These are phyloP conservation scores for Drosophila sucinea DNA, from an alignment of 1,140 invertebrate species.

Conservation along the genomic window DNA sequence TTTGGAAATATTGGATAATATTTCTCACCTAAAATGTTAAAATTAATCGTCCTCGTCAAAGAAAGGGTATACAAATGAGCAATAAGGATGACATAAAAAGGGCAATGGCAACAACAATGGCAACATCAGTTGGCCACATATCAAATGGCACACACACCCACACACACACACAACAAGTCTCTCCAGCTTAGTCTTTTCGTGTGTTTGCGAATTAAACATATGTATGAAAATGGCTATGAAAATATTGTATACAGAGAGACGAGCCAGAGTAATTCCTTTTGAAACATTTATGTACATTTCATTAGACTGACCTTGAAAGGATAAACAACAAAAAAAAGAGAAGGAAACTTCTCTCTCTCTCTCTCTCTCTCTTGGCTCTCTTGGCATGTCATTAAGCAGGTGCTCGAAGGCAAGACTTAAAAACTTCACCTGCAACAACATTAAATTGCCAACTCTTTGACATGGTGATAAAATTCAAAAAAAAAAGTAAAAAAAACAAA, in stretches of 20 bases:
- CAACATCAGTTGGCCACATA: constrained; percentile 62
- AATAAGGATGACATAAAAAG: neutral
- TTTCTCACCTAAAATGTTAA: too few species aligned
- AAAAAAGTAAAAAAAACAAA: neutral
- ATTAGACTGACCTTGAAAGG: constrained; percentile 41
- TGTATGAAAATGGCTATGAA: constrained; percentile 41
- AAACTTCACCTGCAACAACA: neutral
- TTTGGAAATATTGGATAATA: too few species aligned
- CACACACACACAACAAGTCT: neutral
- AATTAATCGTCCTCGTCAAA: neutral
- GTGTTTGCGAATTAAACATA: constrained; percentile 50
- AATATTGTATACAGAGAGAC: constrained; percentile 42
- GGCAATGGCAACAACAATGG: constrained; percentile 37
- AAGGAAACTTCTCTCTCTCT: too few species aligned
- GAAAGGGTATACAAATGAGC: constrained; percentile 7
- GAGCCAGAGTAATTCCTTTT: constrained; percentile 32
- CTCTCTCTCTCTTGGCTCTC: neutral
- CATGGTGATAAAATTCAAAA: neutral
- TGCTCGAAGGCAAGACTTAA: neutral
- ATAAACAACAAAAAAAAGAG: constrained; percentile 22
- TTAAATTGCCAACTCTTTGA: neutral
- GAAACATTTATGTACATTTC: constrained; percentile 47
- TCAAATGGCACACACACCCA: constrained; percentile 2
- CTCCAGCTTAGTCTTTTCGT: neutral
- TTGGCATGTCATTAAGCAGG: neutral